These are phyloP conservation scores for Notospermus geniculatus DNA, from an alignment of 1,140 invertebrate species.

Conservation along the genomic window DNA sequence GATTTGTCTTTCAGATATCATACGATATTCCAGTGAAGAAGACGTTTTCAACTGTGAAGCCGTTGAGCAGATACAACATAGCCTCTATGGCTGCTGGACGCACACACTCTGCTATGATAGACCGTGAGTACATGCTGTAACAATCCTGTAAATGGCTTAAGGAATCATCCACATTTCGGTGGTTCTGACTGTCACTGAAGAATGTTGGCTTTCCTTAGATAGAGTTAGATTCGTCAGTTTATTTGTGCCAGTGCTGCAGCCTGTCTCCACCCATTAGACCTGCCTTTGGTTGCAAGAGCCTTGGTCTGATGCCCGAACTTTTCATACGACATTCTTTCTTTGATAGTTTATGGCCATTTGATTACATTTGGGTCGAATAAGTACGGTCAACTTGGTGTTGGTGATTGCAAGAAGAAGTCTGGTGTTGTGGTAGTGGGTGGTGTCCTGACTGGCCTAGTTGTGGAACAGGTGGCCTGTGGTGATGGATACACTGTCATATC, in stretches of 20 bases:
- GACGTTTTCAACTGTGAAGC: constrained; percentile 47
- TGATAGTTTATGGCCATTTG: constrained; percentile 63
- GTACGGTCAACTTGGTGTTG: constrained; percentile 64
- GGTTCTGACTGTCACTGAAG: too few relatives aligned
- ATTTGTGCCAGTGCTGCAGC: too few relatives aligned
- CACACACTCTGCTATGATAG: constrained; percentile 64
- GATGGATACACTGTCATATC: constrained; percentile 68
- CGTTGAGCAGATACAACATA: constrained; percentile 51
- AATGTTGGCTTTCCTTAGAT: too few relatives aligned
- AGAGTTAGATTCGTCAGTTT: too few relatives aligned
- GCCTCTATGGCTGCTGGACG: constrained; percentile 61
- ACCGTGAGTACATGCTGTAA: constrained; percentile 46
- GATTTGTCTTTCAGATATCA: constrained; percentile 15
- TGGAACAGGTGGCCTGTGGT: constrained; percentile 60
- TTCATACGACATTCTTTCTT: constrained; percentile 11
- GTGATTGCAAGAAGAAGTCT: constrained; percentile 57
- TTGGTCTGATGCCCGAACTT: too few relatives aligned
- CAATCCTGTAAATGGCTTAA: too few relatives aligned
- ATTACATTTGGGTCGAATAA: constrained; percentile 69
- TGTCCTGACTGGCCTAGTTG: constrained; percentile 47
- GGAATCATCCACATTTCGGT: too few relatives aligned
- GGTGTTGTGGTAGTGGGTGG: constrained; percentile 61
- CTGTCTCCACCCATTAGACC: too few relatives aligned
- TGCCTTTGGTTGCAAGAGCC: too few relatives aligned
- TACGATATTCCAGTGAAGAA: constrained; percentile 52